phyloP scores from a whole-genome alignment of 1,140 invertebrate species.

The Leptinotarsa texana region DNA sequence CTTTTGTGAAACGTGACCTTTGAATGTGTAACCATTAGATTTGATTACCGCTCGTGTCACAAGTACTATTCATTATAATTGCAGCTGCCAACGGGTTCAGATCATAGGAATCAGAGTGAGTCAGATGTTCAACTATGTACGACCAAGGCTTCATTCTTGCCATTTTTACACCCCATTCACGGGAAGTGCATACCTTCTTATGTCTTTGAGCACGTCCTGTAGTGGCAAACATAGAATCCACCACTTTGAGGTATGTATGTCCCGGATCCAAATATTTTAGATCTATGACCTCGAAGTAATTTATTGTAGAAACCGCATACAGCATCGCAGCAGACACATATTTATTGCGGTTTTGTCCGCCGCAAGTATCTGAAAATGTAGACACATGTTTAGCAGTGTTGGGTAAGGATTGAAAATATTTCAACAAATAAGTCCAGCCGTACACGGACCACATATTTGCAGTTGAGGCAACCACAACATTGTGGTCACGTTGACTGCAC shows the following conservation, averaged over 20 bases:
- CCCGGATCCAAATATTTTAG: background rate
- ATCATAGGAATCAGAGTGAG: background rate
- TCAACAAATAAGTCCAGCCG: too few species aligned
- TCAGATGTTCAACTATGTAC: background rate
- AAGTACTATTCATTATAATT: background rate
- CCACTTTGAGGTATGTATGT: conserved; percentile 8
- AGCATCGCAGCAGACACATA: background rate
- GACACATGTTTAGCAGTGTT: background rate
- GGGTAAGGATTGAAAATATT: background rate
- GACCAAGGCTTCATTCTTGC: background rate
- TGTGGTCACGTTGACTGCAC: too few species aligned
- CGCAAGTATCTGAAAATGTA: background rate
- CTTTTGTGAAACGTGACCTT: conserved; percentile 7
- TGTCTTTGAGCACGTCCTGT: background rate
- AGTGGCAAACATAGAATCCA: background rate
- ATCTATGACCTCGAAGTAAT: background rate
- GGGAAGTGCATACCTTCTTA: background rate
- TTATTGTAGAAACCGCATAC: background rate
- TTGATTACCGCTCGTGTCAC: background rate
- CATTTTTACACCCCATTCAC: conserved; percentile 2
- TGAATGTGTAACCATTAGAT: conserved; percentile 7
- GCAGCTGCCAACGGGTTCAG: background rate
- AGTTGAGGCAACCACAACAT: too few species aligned
- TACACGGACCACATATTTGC: too few species aligned
- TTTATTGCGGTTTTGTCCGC: conserved; percentile 1